Conservation (phyloP, 2,888 invertebrate species). For the Phengaris arion region DNA sequence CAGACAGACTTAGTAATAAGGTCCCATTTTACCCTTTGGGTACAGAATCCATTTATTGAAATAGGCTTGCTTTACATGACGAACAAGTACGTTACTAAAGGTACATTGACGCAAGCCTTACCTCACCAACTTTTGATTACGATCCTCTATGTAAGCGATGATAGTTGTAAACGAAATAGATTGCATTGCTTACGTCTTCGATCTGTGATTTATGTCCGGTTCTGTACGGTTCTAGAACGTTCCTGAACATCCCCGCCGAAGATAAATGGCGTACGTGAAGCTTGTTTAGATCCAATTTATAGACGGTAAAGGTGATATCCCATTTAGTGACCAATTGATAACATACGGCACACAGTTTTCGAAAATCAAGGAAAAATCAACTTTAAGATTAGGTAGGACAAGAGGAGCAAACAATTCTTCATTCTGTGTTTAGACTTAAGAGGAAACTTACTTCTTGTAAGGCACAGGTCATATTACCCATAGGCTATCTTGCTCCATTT, state of each 20-base stretch:
- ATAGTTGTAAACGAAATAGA: constrained; percentile 20
- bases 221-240: constrained; percentile 4
- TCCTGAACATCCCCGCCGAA: constrained; percentile 16
- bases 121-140: background rate
- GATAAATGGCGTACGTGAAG: constrained; percentile 20
- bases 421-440: background rate
- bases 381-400: too few relatives aligned
- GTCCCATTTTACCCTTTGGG: too few relatives aligned
- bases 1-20: too few relatives aligned
- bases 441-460: too few relatives aligned
- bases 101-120: too few relatives aligned
- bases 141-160: background rate
- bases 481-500: too few relatives aligned
- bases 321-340: constrained; percentile 1
- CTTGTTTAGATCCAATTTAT: constrained; percentile 21
- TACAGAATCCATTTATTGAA: too few relatives aligned
- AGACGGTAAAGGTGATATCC: constrained; percentile 16
- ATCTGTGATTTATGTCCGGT: constrained; percentile 23
- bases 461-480: too few relatives aligned
- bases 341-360: background rate
- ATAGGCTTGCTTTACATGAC: too few relatives aligned
- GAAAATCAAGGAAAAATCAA: too few relatives aligned
- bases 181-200: constrained; percentile 22
- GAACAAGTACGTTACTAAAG: too few relatives aligned
- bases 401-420: too few relatives aligned